Evolutionary conservation across 1,140 invertebrate species (phyloP), one percentile per base, ranked within the genome.

Genomic region (Paralvinella palmiformis): DNA sequence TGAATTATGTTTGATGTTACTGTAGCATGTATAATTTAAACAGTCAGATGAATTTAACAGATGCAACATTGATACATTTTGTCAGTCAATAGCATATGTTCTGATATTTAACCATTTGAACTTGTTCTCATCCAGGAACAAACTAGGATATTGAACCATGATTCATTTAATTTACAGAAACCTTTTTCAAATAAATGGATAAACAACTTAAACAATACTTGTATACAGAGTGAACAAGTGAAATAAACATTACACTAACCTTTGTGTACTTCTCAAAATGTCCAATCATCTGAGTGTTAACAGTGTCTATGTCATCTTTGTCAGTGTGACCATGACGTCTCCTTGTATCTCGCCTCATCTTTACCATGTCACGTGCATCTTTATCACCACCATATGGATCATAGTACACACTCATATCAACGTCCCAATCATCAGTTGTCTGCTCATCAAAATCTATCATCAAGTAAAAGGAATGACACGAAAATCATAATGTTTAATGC

Each of bases 401-500:
- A 68, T 85, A 83, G 71, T 86, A 86, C 4, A 72, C 76, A 68
- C 81, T 81, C 79, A 84, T 85, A 69, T 86, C 85, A 1, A 87
- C 80, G 75, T 87, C 85, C 81, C 83, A 85, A 69, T 87, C 85
- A 77, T 87, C 85, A 0, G 84, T 72, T 32, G 83, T 85, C 64
- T 82, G 78, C 63, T 84, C 85, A 75, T 86, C 85, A 76, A 85
- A 85, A 73, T 84, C 85, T 75, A 63, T 35, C 69, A 71, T 35
- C 37, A 63, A 13, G n/a, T n/a, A n/a, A n/a, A n/a, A 48, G 44
- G 10, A 24, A 20, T 2, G 10, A 48, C 2, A 65, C 31, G 22
- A 17, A 36, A 35, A 33, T 36, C 56, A 15, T 24, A 44, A 44
- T 44, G 33, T n/a, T n/a, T n/a, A n/a, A n/a, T n/a, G n/a, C n/a